These are phyloP conservation scores for Parnassius apollo DNA, from an alignment of 2,888 invertebrate genomes.

Conservation along the genomic window DNA sequence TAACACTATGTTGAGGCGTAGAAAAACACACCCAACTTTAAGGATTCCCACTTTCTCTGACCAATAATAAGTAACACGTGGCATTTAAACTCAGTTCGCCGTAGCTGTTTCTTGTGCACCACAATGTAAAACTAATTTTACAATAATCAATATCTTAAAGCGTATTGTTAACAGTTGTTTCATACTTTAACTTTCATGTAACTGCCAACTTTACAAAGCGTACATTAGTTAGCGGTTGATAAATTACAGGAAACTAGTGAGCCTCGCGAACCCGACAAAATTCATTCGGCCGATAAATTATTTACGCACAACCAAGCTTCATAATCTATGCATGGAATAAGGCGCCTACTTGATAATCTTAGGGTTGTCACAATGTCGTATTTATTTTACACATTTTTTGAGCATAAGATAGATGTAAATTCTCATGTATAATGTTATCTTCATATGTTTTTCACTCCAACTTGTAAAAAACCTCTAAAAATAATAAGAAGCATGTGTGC, in stretches of 20 bases:
- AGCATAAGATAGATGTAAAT: too few relatives aligned
- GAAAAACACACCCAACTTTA: too few relatives aligned
- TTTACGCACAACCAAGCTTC: conserved; percentile 23
- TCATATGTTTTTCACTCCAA: too few relatives aligned
- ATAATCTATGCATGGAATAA: conserved; percentile 22
- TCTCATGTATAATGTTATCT: too few relatives aligned
- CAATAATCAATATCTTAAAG: conserved; percentile 16
- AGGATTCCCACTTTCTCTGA: too few relatives aligned
- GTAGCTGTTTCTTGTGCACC: neutral
- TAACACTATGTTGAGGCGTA: too few relatives aligned
- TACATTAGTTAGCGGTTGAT: conserved; percentile 21
- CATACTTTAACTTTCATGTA: conserved; percentile 18
- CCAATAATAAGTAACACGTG: too few relatives aligned
- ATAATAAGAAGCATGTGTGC: too few relatives aligned
- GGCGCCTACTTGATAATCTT: conserved; percentile 10
- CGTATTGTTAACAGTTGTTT: conserved; percentile 14
- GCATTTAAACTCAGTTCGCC: too few relatives aligned
- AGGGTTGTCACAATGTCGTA: conserved; percentile 13
- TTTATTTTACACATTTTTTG: neutral
- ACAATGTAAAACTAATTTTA: conserved; percentile 9
- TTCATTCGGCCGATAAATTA: conserved; percentile 26
- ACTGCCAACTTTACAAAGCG: conserved; percentile 24
- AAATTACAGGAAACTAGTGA: conserved; percentile 26
- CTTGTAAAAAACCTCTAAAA: too few relatives aligned
- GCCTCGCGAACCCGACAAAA: conserved; percentile 20